phyloP scores from a whole-genome alignment of 2,797 vertebrate species.

The Hydrophis major region DNA sequence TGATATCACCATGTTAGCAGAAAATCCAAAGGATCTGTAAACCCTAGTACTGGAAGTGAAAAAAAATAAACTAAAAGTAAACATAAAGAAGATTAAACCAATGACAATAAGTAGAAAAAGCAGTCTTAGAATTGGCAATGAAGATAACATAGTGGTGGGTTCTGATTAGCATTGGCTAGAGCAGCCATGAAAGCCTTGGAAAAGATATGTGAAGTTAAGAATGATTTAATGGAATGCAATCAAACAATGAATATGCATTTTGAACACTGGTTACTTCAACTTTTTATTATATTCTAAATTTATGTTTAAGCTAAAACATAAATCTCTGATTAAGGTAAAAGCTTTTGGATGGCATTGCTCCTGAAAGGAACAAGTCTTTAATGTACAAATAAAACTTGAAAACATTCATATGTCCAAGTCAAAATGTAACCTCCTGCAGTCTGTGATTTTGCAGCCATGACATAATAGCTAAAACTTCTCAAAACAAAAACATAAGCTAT shows the following conservation, averaged over 20 bases:
- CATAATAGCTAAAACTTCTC: not conserved
- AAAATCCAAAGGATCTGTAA: not conserved
- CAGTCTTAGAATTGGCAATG: not conserved
- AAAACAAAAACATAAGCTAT: not conserved
- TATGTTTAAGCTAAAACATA: too few relatives aligned
- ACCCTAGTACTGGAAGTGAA: not conserved
- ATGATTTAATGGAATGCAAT: not conserved
- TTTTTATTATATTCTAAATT: not conserved
- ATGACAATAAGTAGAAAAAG: not conserved
- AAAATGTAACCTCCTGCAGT: not conserved
- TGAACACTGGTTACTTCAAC: not conserved
- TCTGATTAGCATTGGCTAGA: not conserved
- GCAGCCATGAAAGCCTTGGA: not conserved
- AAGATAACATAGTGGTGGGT: not conserved
- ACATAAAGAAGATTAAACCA: not conserved
- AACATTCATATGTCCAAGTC: not conserved
- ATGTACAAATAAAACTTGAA: not conserved
- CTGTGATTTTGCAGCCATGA: not conserved
- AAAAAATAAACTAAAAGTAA: not conserved
- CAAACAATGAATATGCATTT: not conserved
- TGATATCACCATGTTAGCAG: not conserved
- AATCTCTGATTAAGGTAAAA: not conserved
- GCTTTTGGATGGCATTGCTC: not conserved
- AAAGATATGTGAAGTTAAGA: not conserved
- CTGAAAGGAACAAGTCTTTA: not conserved